Percentiles rank a stretch among this genome's conserved stretches.
Conservation (phyloP, 2,888 invertebrate genomes). For the Rhimphoctona megacephalus region DNA sequence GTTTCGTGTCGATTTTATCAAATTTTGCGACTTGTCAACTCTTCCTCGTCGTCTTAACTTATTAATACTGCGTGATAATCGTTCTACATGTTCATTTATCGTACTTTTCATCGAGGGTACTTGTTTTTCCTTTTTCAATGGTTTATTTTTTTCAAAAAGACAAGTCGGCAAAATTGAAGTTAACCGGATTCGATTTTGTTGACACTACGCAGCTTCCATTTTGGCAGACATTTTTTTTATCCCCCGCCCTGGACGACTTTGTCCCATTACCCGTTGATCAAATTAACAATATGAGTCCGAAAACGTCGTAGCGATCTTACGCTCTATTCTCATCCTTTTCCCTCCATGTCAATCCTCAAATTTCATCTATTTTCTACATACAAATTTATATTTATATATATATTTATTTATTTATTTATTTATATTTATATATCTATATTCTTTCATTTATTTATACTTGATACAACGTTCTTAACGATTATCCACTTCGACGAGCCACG, state of each 20-base stretch:
- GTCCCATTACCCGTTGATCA: conserved; percentile 33
- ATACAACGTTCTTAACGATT: conserved; percentile 52
- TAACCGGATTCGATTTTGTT: conserved; percentile 12
- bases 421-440: conserved; percentile 63
- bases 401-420: conserved; percentile 61
- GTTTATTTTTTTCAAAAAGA: conserved; percentile 8
- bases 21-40: conserved; percentile 53
- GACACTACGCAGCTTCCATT: conserved; percentile 6
- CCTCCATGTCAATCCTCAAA: conserved; percentile 29
- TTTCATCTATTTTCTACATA: conserved; percentile 63
- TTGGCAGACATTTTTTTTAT: conserved; percentile 34
- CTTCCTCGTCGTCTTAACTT: conserved; percentile 76
- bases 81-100: conserved; percentile 68
- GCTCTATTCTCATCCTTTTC: conserved; percentile 1
- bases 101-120: conserved; percentile 37
- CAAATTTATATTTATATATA: conserved; percentile 61
- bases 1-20: conserved; percentile 7
- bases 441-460: conserved; percentile 65
- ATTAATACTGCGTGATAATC: conserved; percentile 83
- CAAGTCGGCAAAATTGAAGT: conserved; percentile 4
- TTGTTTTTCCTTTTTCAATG: conserved; percentile 2
- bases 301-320: conserved; percentile 31
- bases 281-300: conserved; percentile 40
- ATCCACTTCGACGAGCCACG: conserved; percentile 7
- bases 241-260: conserved; percentile 4